phyloP scores from a whole-genome alignment of 2,888 invertebrate species.

The Archaeoteleia sp. region DNA sequence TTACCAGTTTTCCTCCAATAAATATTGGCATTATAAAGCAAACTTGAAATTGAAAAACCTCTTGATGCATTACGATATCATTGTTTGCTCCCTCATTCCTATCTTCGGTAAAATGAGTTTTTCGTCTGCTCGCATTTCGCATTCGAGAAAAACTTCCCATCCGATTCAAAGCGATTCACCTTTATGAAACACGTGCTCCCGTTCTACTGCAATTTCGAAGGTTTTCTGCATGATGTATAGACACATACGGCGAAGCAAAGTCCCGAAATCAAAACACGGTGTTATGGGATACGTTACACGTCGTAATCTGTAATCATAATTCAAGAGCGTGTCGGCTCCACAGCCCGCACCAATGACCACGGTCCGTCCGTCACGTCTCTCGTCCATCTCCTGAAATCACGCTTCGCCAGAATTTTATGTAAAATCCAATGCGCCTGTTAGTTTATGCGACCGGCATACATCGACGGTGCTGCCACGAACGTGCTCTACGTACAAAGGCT shows the following conservation, averaged over 20 bases:
- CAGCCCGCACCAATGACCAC: slow-evolving; percentile 62
- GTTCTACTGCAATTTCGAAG: slow-evolving; percentile 43
- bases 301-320: slow-evolving; percentile 68
- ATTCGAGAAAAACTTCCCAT: slow-evolving; percentile 20
- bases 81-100: background rate
- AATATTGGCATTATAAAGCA: too few relatives aligned
- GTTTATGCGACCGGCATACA: slow-evolving; percentile 75
- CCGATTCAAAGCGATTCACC: slow-evolving; percentile 43
- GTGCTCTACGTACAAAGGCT: slow-evolving; percentile 73
- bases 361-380: slow-evolving; percentile 68
- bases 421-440: slow-evolving; percentile 75
- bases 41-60: too few relatives aligned
- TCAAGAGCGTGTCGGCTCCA: slow-evolving; percentile 58
- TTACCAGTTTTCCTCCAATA: too few relatives aligned
- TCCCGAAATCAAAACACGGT: slow-evolving; percentile 47
- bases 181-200: slow-evolving; percentile 52
- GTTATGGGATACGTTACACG: slow-evolving; percentile 48
- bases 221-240: slow-evolving; percentile 23
- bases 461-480: slow-evolving; percentile 71
- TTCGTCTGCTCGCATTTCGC: slow-evolving; percentile 21
- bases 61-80: background rate
- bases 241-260: slow-evolving; percentile 17
- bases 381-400: slow-evolving; percentile 70
- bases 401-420: slow-evolving; percentile 72
- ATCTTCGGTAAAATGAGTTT: slow-evolving; percentile 12